Conservation (phyloP, 2,797 vertebrate genomes). For the Lophura swinhoii region DNA sequence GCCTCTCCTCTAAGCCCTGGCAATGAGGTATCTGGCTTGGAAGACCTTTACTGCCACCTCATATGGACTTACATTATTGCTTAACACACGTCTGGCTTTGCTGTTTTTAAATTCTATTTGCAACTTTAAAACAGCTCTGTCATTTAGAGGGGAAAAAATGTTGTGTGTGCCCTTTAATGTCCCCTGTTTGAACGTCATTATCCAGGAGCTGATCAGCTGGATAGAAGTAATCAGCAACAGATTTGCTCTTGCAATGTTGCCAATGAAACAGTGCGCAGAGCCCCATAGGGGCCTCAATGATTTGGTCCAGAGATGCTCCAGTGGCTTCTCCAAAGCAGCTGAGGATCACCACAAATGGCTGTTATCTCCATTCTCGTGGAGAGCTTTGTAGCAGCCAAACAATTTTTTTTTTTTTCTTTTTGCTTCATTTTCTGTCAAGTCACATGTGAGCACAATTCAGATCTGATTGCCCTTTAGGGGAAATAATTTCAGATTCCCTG, state of each 20-base stretch:
- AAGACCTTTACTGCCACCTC: neutral
- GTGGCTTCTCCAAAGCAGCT: neutral
- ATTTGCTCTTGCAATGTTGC: neutral
- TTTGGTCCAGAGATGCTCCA: neutral
- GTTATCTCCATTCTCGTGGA: neutral
- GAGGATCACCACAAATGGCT: neutral
- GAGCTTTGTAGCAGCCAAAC: neutral
- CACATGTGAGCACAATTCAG: neutral
- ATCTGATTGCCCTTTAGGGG: neutral
- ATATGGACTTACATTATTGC: neutral
- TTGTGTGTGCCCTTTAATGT: neutral
- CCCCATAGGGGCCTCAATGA: accelerated
- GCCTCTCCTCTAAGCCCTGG: neutral
- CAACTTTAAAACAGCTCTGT: neutral
- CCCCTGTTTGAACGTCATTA: neutral
- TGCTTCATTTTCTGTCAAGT: neutral
- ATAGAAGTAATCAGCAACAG: neutral
- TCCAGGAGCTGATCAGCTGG: neutral
- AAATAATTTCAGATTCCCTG: neutral
- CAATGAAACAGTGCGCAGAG: neutral
- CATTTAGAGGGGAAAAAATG: neutral
- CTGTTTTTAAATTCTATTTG: neutral
- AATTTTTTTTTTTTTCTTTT: neutral
- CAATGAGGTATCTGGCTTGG: neutral
- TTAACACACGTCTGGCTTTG: neutral